Evolutionary conservation across 64 coral and sea anemone species (phyloP).

Genomic region (Actinia tenebrosa): DNA sequence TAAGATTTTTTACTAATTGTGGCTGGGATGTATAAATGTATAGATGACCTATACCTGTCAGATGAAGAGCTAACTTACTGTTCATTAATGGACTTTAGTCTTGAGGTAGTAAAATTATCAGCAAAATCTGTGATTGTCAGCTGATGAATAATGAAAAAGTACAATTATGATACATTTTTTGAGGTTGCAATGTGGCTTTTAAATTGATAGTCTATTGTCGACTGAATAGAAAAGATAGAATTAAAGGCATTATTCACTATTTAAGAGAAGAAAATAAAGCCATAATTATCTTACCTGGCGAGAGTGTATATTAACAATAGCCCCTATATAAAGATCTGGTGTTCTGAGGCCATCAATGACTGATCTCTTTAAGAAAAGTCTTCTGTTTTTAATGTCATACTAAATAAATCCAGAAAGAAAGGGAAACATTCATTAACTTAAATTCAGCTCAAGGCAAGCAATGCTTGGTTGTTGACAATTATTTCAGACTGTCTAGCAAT

Average conservation of each 20-base stretch:
- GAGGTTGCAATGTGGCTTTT: no score
- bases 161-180: not conserved
- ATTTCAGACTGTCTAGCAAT: no score
- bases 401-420: slow-evolving; percentile 11
- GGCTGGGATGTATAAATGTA: no score
- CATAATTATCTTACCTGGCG: slow-evolving; percentile 42
- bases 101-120: slow-evolving; percentile 65
- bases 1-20: no score
- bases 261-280: no score
- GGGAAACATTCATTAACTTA: not conserved
- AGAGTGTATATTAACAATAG: slow-evolving; percentile 77
- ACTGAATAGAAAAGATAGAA: no score
- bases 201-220: no score
- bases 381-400: slow-evolving; percentile 93
- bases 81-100: slow-evolving; percentile 67
- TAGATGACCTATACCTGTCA: no score
- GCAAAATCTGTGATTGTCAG: slow-evolving; percentile 78
- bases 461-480: no score
- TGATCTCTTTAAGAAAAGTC: slow-evolving; percentile 79
- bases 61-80: slow-evolving; percentile 62
- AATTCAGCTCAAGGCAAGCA: no score
- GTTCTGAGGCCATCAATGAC: slow-evolving; percentile 51
- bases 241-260: no score
- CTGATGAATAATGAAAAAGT: slow-evolving; percentile 21
- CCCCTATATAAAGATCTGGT: slow-evolving; percentile 66